Evolutionary conservation across 2,113 vertebrate species (phyloP), one percentile per base, ranked within the genome.

Genomic region (Tringa solitaria): DNA sequence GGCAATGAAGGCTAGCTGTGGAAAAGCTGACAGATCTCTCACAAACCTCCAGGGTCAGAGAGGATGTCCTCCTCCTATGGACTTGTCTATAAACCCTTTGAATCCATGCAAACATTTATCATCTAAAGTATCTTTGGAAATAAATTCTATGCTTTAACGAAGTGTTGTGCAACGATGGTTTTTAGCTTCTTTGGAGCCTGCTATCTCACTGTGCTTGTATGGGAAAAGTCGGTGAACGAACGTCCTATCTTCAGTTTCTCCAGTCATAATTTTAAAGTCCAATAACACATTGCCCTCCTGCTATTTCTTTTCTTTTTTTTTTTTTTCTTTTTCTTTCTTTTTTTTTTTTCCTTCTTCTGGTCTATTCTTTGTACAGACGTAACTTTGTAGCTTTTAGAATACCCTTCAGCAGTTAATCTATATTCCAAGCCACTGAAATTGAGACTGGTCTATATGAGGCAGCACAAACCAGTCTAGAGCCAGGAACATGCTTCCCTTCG

Each of bases 401-500:
- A 45, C 28, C 43, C 33, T 76, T 80, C 4, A 7, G 51, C 41
- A 59, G 8, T 28, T 51, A 16, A 3, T 26, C 86, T 63, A 4
- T 17, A 8, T 81, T 80, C 46, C 56, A 86, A 83, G 68, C 50
- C 39, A 41, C 89, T 88, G 91, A 92, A 93, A 96, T 89, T 73
- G 15, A 67, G 20, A 70, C 20, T 18, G 6, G 85, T 91, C 69
- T 93, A 56, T 76, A 74, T 33, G 73, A 89, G 67, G 60, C 53
- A 93, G 92, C 73, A 59, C 54, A 90, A 96, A 96, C 84, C 87
- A 95, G 69, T 72, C 69, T 57, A 43, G 8, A 51, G 51, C 82
- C 39, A 76, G 79, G 78, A 86, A 80, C 70, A 84, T 39, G 35
- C 76, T 74, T 79, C 75, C 90, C 77, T 94, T 79, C 24, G 0